These are phyloP conservation scores for Drosophila paulistorum DNA, from an alignment of 1,140 invertebrate species.

Conservation along the genomic window DNA sequence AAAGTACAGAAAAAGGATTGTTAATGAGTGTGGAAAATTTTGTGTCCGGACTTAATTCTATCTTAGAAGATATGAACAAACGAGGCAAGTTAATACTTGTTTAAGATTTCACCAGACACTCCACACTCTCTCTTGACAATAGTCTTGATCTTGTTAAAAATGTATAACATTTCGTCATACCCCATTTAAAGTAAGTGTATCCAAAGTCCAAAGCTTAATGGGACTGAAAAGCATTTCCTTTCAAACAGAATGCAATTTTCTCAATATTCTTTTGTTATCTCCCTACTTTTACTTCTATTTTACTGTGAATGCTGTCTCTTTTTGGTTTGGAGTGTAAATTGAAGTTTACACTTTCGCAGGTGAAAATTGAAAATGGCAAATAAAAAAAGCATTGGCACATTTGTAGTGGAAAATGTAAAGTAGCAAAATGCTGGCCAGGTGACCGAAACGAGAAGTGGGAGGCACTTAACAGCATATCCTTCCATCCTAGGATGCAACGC, in stretches of 20 bases:
- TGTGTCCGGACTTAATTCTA: too few relatives aligned
- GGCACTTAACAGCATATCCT: slow-evolving; percentile 34
- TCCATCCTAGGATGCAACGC: slow-evolving; percentile 24
- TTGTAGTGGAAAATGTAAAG: slow-evolving; percentile 63
- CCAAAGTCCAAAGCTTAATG: slow-evolving; percentile 12
- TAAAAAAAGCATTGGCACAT: slow-evolving; percentile 68
- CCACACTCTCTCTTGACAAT: too few relatives aligned
- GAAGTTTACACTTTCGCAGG: slow-evolving; percentile 73
- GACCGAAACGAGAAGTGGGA: slow-evolving; percentile 25
- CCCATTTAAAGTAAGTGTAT: background rate
- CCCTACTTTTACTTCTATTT: background rate
- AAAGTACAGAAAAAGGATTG: too few relatives aligned
- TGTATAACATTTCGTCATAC: background rate
- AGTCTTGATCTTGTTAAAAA: too few relatives aligned
- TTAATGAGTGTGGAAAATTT: too few relatives aligned
- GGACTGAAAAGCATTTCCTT: slow-evolving; percentile 23
- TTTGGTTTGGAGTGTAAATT: slow-evolving; percentile 55
- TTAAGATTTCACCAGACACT: too few relatives aligned
- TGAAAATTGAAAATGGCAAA: slow-evolving; percentile 76
- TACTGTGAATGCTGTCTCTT: slow-evolving; percentile 10
- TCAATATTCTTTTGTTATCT: slow-evolving; percentile 42
- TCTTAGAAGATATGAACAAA: too few relatives aligned
- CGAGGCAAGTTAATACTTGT: too few relatives aligned
- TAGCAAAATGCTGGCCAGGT: slow-evolving; percentile 55
- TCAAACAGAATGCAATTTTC: slow-evolving; percentile 63